Conservation (phyloP, 2,888 invertebrate genomes). For the Bursaphelenchus okinawaensis region DNA sequence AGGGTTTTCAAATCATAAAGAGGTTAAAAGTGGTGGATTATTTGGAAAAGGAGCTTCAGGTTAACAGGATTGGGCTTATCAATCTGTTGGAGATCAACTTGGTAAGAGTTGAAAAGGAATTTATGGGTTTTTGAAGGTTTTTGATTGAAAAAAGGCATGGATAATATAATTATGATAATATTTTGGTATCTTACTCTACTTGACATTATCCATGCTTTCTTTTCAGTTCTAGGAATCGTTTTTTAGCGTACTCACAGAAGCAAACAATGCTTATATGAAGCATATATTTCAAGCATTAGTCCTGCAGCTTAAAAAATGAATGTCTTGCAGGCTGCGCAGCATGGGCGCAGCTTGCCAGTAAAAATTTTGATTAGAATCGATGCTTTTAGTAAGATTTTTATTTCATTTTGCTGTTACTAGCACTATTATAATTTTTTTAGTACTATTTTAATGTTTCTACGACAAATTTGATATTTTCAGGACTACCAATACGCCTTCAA, state of each 20-base stretch:
- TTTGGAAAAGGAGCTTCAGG: slow-evolving; percentile 18
- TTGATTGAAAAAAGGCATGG: background rate
- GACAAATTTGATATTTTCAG: slow-evolving; percentile 18
- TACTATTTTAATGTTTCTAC: background rate
- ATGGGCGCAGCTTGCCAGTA: no score
- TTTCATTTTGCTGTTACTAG: background rate
- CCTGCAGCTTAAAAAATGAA: no score
- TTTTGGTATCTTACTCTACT: no score
- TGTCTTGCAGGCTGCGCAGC: no score
- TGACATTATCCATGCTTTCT: no score
- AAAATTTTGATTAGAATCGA: no score
- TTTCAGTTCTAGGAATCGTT: no score
- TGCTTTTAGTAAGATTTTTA: no score
- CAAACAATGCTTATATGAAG: no score
- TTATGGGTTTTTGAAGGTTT: background rate
- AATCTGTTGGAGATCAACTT: slow-evolving; percentile 26
- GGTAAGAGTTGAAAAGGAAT: slow-evolving; percentile 5
- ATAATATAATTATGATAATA: no score
- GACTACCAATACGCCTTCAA: slow-evolving; percentile 49
- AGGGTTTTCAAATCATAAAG: slow-evolving; percentile 21
- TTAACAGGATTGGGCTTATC: slow-evolving; percentile 13
- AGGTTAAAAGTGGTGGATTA: slow-evolving; percentile 21
- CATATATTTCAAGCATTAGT: no score
- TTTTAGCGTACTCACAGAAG: no score
- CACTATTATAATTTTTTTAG: background rate